phyloP scores from a whole-genome alignment of 2,113 vertebrate species.

The Aspidoscelis tigris region DNA sequence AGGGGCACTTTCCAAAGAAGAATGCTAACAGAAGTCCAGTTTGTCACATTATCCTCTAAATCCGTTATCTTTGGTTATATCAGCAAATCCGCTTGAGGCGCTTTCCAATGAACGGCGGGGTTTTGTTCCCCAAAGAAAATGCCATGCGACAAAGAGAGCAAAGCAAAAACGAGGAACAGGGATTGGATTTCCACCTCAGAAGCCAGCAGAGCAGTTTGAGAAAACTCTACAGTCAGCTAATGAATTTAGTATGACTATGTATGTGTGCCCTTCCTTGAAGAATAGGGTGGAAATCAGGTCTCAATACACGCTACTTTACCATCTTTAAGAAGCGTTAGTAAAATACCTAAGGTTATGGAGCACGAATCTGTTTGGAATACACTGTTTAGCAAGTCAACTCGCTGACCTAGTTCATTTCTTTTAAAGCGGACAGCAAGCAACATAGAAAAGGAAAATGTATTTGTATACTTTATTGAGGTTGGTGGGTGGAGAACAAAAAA shows the following conservation, averaged over 20 bases:
- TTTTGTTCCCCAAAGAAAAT: constrained; percentile 1
- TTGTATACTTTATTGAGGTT: constrained; percentile 58
- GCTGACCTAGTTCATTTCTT: constrained; percentile 29
- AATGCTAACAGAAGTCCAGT: neutral
- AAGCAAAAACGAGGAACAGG: neutral
- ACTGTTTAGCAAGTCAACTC: constrained; percentile 29
- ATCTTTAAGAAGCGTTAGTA: constrained; percentile 25
- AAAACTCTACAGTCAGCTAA: neutral
- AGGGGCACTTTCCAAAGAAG: neutral
- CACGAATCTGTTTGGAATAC: constrained; percentile 49
- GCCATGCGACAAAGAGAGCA: neutral
- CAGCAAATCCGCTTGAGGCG: neutral
- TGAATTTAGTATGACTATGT: neutral
- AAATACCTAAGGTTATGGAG: constrained; percentile 20
- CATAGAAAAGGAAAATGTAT: neutral
- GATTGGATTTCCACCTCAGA: neutral
- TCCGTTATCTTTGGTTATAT: neutral
- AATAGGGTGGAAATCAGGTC: neutral
- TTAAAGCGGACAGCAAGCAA: constrained; percentile 32
- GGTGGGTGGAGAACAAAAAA: constrained; percentile 51
- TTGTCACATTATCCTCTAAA: neutral
- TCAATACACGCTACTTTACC: neutral
- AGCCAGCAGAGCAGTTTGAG: neutral
- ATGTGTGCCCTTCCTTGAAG: neutral
- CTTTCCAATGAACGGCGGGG: fast-evolving